phyloP scores from a whole-genome alignment of 2,113 vertebrate genomes.

The Myrmecobius fasciatus region DNA sequence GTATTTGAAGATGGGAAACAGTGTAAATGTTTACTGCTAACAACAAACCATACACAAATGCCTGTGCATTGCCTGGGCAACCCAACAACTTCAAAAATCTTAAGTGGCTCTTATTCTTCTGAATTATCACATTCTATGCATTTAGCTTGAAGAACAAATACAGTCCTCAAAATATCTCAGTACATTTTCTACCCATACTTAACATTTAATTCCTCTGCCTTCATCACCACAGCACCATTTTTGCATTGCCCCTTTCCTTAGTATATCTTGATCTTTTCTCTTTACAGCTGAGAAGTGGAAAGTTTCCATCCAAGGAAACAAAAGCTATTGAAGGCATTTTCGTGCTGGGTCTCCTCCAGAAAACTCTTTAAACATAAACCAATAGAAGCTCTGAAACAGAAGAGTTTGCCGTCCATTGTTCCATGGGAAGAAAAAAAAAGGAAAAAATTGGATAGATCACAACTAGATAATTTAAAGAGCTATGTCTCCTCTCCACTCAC shows the following conservation, averaged over 20 bases:
- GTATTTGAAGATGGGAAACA: slow-evolving; percentile 32
- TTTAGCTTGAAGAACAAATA: slow-evolving; percentile 76
- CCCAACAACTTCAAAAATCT: slow-evolving; percentile 59
- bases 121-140: slow-evolving; percentile 73
- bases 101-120: slow-evolving; percentile 76
- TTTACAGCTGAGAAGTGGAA: slow-evolving; percentile 21
- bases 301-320: neutral
- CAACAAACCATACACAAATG: slow-evolving; percentile 21
- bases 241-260: slow-evolving; percentile 48
- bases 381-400: neutral
- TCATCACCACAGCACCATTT: slow-evolving; percentile 33
- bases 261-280: neutral
- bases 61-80: slow-evolving; percentile 70
- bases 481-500: neutral
- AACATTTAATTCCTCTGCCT: slow-evolving; percentile 70
- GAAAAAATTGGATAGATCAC: neutral
- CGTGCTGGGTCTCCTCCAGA: neutral
- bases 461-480: neutral
- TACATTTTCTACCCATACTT: slow-evolving; percentile 78
- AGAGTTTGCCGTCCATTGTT: neutral
- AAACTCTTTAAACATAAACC: neutral
- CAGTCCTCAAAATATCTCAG: slow-evolving; percentile 74
- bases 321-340: slow-evolving; percentile 16
- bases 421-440: neutral
- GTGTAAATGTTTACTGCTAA: slow-evolving; percentile 60